Evolutionary conservation across 2,113 vertebrate genomes (phyloP).

Genomic region (Eptatretus burgeri): DNA sequence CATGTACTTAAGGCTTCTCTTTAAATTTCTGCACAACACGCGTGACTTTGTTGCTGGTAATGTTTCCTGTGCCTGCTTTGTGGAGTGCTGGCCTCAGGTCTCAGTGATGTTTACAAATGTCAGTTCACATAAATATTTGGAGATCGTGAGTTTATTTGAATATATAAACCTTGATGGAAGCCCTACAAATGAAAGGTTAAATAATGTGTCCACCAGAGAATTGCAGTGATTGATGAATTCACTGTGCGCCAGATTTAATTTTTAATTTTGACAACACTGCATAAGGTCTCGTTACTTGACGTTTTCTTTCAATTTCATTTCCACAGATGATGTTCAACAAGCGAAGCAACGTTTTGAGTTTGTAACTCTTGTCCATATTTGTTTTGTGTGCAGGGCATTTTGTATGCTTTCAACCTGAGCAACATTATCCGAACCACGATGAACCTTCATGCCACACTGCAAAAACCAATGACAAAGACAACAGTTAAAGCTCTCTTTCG

Average conservation of each 20-base stretch:
- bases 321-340: background rate
- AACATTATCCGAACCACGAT: conserved; percentile 83
- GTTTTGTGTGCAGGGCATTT: conserved; percentile 38
- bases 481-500: conserved; percentile 80
- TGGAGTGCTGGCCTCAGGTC: background rate
- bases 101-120: background rate
- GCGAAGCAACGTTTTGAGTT: background rate
- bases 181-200: background rate
- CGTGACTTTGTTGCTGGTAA: no score
- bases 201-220: background rate
- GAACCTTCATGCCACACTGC: conserved; percentile 93
- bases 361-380: background rate
- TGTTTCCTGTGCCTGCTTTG: background rate
- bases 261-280: conserved; percentile 9
- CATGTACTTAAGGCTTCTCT: no score
- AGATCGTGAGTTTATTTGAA: background rate
- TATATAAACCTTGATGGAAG: background rate
- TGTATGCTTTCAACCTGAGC: conserved; percentile 75
- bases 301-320: background rate
- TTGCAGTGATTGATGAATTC: background rate
- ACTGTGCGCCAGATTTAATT: background rate
- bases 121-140: background rate
- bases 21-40: no score
- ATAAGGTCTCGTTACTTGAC: conserved; percentile 8
- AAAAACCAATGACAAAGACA: conserved; percentile 90